Conservation (phyloP, 1,140 invertebrate species). For the Radopholus similis region DNA sequence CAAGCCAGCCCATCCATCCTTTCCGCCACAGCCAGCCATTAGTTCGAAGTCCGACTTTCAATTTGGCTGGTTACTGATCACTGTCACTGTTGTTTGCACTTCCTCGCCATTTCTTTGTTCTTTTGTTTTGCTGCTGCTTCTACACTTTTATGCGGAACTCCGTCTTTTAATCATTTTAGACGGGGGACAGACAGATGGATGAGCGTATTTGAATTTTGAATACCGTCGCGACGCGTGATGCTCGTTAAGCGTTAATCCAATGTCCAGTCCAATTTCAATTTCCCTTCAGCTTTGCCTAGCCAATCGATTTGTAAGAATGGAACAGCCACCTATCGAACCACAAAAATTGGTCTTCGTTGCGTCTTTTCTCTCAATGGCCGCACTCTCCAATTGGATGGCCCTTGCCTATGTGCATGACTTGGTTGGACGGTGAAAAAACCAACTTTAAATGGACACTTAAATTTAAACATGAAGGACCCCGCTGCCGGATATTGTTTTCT, state of each 20-base stretch:
- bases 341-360: slow-evolving; percentile 33
- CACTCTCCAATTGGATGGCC: slow-evolving; percentile 55
- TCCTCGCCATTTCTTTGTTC: neutral
- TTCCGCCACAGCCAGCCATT: too few relatives aligned
- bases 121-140: neutral
- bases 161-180: neutral
- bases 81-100: too few relatives aligned
- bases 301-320: neutral
- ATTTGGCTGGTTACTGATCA: too few relatives aligned
- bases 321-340: slow-evolving; percentile 21
- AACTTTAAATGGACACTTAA: neutral
- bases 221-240: neutral
- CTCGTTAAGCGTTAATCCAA: neutral
- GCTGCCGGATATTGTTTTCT: slow-evolving; percentile 52
- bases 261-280: neutral
- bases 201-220: too few relatives aligned
- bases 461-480: slow-evolving; percentile 36
- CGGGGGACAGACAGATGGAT: neutral
- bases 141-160: neutral
- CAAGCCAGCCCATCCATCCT: too few relatives aligned
- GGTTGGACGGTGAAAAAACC: slow-evolving; percentile 44
- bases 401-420: slow-evolving; percentile 57
- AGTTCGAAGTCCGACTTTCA: too few relatives aligned
- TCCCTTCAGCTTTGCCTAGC: neutral
- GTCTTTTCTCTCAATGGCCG: slow-evolving; percentile 43